Base-by-base conservation (phyloP, 2,113 vertebrate species). In the Tetrax tetrax region DNA sequence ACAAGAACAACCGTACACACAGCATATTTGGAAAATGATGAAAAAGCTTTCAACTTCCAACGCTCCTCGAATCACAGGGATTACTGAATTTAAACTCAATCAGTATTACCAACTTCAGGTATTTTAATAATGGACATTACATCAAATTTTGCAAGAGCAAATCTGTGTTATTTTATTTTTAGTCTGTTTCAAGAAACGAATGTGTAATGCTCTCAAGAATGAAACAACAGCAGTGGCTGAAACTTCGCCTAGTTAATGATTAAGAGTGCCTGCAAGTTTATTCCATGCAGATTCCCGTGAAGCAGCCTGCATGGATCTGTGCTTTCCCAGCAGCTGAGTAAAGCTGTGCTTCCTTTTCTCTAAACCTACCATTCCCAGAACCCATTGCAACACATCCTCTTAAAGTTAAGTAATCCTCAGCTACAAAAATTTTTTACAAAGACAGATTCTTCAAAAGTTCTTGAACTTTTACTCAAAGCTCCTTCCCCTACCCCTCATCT, bases 361-460 rank as follows among this genome's bases (percentile, higher is more conserved):
- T 29, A 54, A 60, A 35, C 66, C 38, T 71, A 6, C 63, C 41
- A 25, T 38, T 95, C 89, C 69, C 64, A 78, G 74, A 8, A 33
- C 66, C 20, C 57, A 6, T 27, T 93, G 88, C 83, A 74, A 88
- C 88, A 92, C 45, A 28, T 9, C 47, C 85, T 8, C 22, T 5
- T 20, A 8, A 54, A 1, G 6, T 69, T 45, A 43, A 63, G 47
- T 18, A 87, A 86, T 35, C 57, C 90, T 53, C 56, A 37, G 65
- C 51, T 54, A 18, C 0, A 0, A 27, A 28, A 15, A 7, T 5
- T 76, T 37, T 77, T 23, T 6, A 68, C 38, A 21, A 37, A 48
- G 24, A 37, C 5, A 38, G 15, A 35, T 63, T 70, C 54, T 90
- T 53, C 64, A 29, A 3, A 83, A 56, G 51, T n/a, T 41, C 64